phyloP scores from a whole-genome alignment of 1,140 invertebrate species.

The Apis florea region DNA sequence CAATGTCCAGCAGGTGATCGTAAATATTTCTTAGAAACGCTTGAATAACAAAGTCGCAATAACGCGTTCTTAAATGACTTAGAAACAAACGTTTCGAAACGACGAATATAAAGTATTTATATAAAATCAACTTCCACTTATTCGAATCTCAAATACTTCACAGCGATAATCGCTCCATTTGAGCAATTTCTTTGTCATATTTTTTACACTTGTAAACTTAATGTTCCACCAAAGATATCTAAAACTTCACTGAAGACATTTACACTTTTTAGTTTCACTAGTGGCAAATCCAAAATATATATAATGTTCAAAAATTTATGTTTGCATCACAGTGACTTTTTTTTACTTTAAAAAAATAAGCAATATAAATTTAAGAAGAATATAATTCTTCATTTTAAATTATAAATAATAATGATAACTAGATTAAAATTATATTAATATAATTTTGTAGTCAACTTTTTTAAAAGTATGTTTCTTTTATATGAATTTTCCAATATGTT shows the following conservation, averaged over 20 bases:
- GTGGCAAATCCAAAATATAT: conserved; percentile 46
- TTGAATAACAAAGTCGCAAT: conserved; percentile 53
- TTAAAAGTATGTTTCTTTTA: background rate
- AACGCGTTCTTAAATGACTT: conserved; percentile 54
- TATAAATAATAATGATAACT: conserved; percentile 13
- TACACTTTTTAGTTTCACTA: conserved; percentile 39
- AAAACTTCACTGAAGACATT: conserved; percentile 32
- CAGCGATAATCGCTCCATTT: conserved; percentile 35
- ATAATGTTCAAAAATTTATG: conserved; percentile 36
- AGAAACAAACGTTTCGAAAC: conserved; percentile 53
- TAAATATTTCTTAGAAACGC: conserved; percentile 53
- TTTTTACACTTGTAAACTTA: conserved; percentile 37
- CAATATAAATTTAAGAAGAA: conserved; percentile 32
- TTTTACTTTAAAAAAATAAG: conserved; percentile 38
- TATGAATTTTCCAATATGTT: conserved; percentile 4
- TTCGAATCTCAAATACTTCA: conserved; percentile 52
- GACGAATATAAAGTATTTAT: conserved; percentile 58
- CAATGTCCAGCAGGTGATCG: conserved; percentile 52
- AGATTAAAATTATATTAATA: conserved; percentile 12
- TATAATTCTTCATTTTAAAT: conserved; percentile 40
- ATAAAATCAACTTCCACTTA: conserved; percentile 56
- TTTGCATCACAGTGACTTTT: conserved; percentile 41
- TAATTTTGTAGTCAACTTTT: conserved; percentile 1
- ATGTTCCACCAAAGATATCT: conserved; percentile 37
- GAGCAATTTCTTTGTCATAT: conserved; percentile 45